phyloP scores from a whole-genome alignment of 2,113 vertebrate species.

The Campylomormyrus numenius region DNA sequence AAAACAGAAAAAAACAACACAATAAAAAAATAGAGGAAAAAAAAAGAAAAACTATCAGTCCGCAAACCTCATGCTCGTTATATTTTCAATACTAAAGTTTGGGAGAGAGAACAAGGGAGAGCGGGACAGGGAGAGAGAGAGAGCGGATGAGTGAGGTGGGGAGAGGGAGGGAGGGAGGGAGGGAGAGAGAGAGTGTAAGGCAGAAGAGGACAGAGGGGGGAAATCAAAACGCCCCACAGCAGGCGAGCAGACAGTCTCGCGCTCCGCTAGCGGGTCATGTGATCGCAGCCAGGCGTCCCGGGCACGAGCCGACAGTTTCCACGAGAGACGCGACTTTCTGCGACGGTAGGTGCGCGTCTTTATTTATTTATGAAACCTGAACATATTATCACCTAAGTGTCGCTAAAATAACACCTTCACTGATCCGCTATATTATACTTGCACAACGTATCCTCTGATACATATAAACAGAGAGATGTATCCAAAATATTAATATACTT shows the following conservation, averaged over 20 bases:
- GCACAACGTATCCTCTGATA: not conserved
- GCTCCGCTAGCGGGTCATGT: conserved; percentile 15
- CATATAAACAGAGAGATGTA: not conserved
- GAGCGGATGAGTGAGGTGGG: conserved; percentile 40
- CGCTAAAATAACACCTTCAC: not conserved
- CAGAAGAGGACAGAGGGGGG: not conserved
- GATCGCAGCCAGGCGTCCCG: conserved; percentile 18
- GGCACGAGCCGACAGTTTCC: not conserved
- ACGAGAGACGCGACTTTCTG: conserved; percentile 10
- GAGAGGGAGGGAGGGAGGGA: not conserved
- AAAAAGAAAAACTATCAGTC: no score
- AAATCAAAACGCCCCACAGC: conserved; percentile 17
- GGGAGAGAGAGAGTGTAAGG: not conserved
- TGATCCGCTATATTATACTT: not conserved
- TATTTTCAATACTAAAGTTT: no score
- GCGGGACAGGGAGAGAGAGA: not conserved
- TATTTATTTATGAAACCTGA: conserved; percentile 22
- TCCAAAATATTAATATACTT: not conserved
- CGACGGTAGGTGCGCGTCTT: conserved; percentile 24
- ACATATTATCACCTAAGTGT: not conserved
- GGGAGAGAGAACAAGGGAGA: not conserved
- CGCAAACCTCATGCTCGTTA: no score
- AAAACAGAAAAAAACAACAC: no score
- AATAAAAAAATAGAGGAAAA: no score
- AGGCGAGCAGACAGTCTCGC: conserved; percentile 7